Conservation (phyloP, 2,113 vertebrate genomes). For the Chitala chitala region DNA sequence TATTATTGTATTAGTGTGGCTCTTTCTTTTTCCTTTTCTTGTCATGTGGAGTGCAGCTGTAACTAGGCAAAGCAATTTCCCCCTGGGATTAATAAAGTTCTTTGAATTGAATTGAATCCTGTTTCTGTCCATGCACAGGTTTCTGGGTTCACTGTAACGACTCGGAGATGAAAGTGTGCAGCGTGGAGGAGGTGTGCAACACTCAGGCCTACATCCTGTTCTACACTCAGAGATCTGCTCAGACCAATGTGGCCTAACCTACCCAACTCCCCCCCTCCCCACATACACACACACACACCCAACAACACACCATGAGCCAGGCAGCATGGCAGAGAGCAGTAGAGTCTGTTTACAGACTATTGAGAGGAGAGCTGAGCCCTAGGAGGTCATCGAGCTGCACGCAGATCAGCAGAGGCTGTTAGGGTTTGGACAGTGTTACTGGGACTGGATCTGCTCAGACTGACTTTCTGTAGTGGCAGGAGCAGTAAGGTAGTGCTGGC, state of each 20-base stretch:
- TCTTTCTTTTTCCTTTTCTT: no score
- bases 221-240: constrained; percentile 94
- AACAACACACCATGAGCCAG: not conserved
- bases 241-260: constrained; percentile 52
- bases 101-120: no score
- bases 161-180: constrained; percentile 98
- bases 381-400: not conserved
- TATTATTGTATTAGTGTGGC: no score
- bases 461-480: not conserved
- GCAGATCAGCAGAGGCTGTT: not conserved
- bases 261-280: constrained; percentile 62
- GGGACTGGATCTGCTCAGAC: not conserved
- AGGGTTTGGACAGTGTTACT: not conserved
- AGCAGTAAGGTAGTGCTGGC: not conserved
- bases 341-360: not conserved
- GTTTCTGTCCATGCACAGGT: constrained; percentile 63
- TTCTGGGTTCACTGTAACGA: constrained; percentile 99
- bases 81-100: no score
- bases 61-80: no score
- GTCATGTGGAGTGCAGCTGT: no score
- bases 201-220: constrained; percentile 99
- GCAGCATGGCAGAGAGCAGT: no score
- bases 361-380: not conserved
- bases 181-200: constrained; percentile 97
- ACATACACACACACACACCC: not conserved